Evolutionary conservation across 2,888 invertebrate genomes (phyloP), one percentile per base, ranked within the genome.

Genomic region (Deilephila porcellus): DNA sequence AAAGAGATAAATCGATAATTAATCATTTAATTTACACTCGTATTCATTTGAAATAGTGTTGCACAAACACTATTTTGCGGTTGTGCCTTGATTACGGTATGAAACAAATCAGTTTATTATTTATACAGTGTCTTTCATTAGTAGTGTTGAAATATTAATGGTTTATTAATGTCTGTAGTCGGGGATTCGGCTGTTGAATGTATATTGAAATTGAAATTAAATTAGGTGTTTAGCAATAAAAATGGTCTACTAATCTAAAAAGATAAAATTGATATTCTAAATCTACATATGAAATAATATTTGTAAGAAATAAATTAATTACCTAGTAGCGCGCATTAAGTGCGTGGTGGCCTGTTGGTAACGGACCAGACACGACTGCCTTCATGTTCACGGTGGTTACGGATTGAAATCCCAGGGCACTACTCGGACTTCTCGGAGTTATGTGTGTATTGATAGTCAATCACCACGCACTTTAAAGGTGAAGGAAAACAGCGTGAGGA

Each of bases 41-140:
- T 37, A 37, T 56, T n/a, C n/a, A 34, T 63, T 19, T 19, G 6
- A 63, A 34, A n/a, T 34, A 37, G 63, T 37, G 8, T n/a, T 63
- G 34, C n/a, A 37, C 7, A 37, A n/a, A 63, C 63, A 63, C 34
- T 63, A 63, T n/a, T 37, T 63, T 63, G 63, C n/a, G 63, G 63
- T 63, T 19, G 19, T 7, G 8, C 37, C n/a, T 19, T 63, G 63
- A 63, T 63, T 63, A 63, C 34, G n/a, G 7, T 63, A n/a, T 37
- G 63, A 37, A 63, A 63, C 37, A 63, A 63, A 63, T 63, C 19
- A 34, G 62, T n/a, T 63, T 63, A n/a, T 63, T 34, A n/a, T 63
- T 34, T 37, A 63, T 37, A 32, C 62, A 62, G 7, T 29, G 17
- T 62, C 29, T 19, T 32, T 62, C 19, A 62, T 62, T 62, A 62